phyloP scores from a whole-genome alignment of 1,140 invertebrate genomes.

The Periplaneta americana region DNA sequence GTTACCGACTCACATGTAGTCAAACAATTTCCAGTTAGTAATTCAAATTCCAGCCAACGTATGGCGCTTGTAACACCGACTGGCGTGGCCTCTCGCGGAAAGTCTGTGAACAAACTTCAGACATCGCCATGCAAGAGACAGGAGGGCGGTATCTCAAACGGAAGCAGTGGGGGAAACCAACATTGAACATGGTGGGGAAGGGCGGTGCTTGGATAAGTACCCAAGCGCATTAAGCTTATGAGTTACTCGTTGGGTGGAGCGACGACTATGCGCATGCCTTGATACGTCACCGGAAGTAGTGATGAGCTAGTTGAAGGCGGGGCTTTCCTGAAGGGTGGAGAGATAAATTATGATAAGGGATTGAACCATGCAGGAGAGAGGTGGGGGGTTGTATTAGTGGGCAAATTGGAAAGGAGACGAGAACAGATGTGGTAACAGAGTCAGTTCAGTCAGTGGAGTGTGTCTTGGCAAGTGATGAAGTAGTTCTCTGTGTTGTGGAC shows the following conservation, averaged over 20 bases:
- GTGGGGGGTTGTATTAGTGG: not conserved
- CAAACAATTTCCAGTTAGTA: not conserved
- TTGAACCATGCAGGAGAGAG: not conserved
- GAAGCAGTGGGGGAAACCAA: not conserved
- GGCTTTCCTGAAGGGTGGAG: conserved; percentile 1
- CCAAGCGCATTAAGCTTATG: conserved; percentile 1
- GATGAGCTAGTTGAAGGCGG: conserved; percentile 4
- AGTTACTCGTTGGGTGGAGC: not conserved
- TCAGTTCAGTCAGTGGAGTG: not conserved
- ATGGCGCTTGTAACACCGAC: not conserved
- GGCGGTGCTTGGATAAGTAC: not conserved
- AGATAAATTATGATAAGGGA: conserved; percentile 4
- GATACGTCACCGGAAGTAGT: conserved; percentile 8
- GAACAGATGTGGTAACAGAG: conserved; percentile 1
- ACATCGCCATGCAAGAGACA: not conserved
- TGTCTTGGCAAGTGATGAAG: not conserved
- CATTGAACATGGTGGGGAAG: not conserved
- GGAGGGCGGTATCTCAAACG: not conserved
- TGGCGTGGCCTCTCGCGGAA: not conserved
- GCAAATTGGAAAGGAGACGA: not conserved
- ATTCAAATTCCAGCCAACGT: not conserved
- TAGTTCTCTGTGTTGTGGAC: not conserved
- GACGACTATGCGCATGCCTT: not conserved
- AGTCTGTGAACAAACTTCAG: not conserved
- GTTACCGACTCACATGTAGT: not conserved